These are phyloP conservation scores for Poecilia velifera DNA, from an alignment of 2,797 vertebrate genomes.

Conservation along the genomic window DNA sequence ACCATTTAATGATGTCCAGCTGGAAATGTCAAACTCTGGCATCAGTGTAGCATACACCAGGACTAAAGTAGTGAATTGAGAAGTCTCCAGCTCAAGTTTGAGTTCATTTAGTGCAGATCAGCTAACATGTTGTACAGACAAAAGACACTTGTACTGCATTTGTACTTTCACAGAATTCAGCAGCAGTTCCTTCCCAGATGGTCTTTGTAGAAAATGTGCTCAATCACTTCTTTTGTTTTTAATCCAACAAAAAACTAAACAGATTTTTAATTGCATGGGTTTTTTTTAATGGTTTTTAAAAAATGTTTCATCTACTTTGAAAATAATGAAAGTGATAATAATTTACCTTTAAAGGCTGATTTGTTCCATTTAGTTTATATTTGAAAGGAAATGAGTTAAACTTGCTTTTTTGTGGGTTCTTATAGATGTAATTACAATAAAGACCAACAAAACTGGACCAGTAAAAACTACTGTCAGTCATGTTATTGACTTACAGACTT, in stretches of 20 bases:
- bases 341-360: neutral
- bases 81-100: neutral
- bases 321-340: neutral
- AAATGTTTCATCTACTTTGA: neutral
- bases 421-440: neutral
- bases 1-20: neutral
- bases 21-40: neutral
- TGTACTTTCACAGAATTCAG: neutral
- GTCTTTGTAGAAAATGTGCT: neutral
- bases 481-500: neutral
- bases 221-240: neutral
- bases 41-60: neutral
- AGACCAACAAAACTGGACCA: too few relatives aligned
- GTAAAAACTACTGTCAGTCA: neutral
- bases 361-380: neutral
- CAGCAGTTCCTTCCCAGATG: neutral
- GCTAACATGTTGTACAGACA: neutral
- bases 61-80: neutral
- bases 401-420: neutral
- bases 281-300: neutral
- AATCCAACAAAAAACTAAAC: neutral
- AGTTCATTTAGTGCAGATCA: neutral
- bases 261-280: neutral
- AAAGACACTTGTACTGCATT: neutral
- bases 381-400: neutral